phyloP scores from a whole-genome alignment of 2,113 vertebrate species.

The Strix uralensis region DNA sequence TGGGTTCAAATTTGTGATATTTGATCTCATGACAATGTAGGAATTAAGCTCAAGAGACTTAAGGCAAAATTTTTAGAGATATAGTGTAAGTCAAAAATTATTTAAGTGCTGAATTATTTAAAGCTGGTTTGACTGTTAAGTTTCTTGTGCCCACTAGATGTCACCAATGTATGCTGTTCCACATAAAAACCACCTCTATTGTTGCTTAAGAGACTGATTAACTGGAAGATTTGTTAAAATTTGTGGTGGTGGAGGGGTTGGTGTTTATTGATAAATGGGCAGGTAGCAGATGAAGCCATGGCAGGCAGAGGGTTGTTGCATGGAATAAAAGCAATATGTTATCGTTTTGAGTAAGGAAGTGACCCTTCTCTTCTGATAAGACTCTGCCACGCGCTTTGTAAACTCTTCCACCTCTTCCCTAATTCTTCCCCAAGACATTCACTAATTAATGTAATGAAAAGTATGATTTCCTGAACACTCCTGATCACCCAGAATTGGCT shows the following conservation, averaged over 20 bases:
- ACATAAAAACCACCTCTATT: fast-evolving
- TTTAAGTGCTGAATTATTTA: fast-evolving
- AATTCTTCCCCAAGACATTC: neutral
- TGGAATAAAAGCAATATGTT: fast-evolving
- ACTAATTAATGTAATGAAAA: fast-evolving
- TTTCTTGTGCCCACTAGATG: neutral
- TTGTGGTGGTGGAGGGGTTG: neutral
- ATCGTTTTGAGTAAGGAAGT: neutral
- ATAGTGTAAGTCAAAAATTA: fast-evolving
- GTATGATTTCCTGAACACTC: neutral
- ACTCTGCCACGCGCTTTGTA: fast-evolving
- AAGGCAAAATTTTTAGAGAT: fast-evolving
- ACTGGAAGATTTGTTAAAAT: no score
- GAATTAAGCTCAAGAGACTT: neutral
- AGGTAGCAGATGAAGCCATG: fast-evolving
- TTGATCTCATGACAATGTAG: neutral
- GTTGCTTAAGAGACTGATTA: fast-evolving
- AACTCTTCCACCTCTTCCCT: neutral
- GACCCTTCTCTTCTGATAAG: no score
- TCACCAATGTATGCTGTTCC: neutral
- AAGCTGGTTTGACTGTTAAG: neutral
- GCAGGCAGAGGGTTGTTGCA: no score
- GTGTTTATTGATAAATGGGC: neutral
- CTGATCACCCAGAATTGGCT: neutral
- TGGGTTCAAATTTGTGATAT: neutral